A percentile compares a stretch with the other conserved stretches of the same genome.
Conservation (phyloP, 1,140 invertebrate genomes). For the Triops longicaudatus region DNA sequence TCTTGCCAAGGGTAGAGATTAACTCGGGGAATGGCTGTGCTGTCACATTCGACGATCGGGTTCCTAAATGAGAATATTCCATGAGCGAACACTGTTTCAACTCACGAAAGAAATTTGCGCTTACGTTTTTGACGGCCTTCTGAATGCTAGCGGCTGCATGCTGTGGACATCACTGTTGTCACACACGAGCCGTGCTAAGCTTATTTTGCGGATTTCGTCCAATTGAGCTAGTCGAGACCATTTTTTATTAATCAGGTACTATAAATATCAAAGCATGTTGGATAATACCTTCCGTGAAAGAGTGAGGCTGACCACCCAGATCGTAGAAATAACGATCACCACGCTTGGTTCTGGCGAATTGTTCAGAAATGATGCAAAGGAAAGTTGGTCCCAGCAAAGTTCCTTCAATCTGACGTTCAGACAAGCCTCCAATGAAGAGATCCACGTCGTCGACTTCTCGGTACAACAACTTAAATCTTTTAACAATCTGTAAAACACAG, state of each 20-base stretch:
- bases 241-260: background rate
- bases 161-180: slow-evolving; percentile 64
- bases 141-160: slow-evolving; percentile 46
- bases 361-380: slow-evolving; percentile 37
- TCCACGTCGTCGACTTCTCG: slow-evolving; percentile 40
- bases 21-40: slow-evolving; percentile 24
- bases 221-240: slow-evolving; percentile 56
- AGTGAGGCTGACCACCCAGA: slow-evolving; percentile 35
- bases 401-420: slow-evolving; percentile 37
- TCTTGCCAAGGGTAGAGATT: slow-evolving; percentile 24
- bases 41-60: slow-evolving; percentile 21
- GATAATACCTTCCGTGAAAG: slow-evolving; percentile 37
- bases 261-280: background rate
- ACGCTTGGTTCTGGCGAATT: slow-evolving; percentile 36
- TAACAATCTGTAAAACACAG: slow-evolving; percentile 31
- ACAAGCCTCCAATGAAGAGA: slow-evolving; percentile 37
- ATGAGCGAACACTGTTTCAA: background rate
- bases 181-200: slow-evolving; percentile 73
- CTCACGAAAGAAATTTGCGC: slow-evolving; percentile 31
- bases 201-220: slow-evolving; percentile 70
- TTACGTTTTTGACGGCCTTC: slow-evolving; percentile 41
- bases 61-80: slow-evolving; percentile 11
- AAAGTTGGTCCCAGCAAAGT: slow-evolving; percentile 40
- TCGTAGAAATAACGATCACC: slow-evolving; percentile 40
- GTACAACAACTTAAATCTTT: slow-evolving; percentile 32